Evolutionary conservation across 2,113 vertebrate species (phyloP).

Genomic region (Hydropotes inermis): DNA sequence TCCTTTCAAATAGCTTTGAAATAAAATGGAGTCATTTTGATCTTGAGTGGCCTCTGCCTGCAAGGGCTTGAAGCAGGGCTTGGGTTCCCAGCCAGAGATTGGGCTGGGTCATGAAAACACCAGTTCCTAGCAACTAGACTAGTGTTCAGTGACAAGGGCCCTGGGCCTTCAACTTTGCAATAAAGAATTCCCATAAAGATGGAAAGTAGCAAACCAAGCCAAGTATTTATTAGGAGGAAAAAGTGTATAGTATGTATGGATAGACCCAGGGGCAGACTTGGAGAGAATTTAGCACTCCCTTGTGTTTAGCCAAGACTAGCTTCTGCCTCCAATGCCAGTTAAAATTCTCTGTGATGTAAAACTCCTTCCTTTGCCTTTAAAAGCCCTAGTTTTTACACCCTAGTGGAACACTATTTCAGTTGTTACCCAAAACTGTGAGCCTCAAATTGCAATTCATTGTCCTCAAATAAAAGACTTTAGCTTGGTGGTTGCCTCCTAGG

Average conservation of each 20-base stretch:
- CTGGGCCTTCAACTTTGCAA: background rate
- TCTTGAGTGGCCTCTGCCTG: background rate
- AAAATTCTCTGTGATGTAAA: background rate
- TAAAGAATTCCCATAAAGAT: background rate
- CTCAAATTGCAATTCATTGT: background rate
- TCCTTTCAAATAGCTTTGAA: background rate
- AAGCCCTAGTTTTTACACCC: background rate
- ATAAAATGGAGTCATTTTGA: background rate
- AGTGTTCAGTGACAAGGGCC: background rate
- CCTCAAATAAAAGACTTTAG: background rate
- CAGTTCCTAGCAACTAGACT: background rate
- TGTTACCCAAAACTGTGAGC: background rate
- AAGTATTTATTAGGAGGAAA: background rate
- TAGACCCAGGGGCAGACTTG: background rate
- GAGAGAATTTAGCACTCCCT: background rate
- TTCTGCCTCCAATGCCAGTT: background rate
- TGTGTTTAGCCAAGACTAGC: background rate
- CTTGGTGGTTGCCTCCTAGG: background rate
- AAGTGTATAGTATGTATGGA: background rate
- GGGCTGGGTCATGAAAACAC: background rate
- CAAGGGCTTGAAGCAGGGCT: background rate
- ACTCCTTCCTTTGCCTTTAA: background rate
- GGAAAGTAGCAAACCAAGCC: background rate
- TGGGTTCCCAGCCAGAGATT: background rate
- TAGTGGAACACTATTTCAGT: background rate